Evolutionary conservation across 2,797 vertebrate species (phyloP).

Genomic region (Rhabdomys pumilio): DNA sequence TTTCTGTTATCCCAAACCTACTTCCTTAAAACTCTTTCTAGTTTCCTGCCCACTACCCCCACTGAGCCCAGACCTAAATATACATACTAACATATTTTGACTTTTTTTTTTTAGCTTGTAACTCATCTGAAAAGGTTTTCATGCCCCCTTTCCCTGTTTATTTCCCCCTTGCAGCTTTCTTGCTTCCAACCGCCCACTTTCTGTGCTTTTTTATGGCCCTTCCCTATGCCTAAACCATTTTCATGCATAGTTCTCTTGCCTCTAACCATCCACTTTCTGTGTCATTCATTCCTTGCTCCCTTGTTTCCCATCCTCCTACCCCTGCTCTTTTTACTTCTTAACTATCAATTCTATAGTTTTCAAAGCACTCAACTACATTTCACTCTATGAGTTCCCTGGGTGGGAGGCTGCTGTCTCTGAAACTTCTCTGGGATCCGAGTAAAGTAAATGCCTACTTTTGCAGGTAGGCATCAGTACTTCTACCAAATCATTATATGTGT

Average conservation of each 20-base stretch:
- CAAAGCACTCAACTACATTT: not conserved
- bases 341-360: not conserved
- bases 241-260: not conserved
- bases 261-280: not conserved
- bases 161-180: not conserved
- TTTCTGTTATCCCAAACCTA: not conserved
- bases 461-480: not conserved
- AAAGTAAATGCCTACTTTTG: not conserved
- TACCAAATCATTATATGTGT: not conserved
- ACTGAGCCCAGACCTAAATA: not conserved
- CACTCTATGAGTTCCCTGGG: not conserved
- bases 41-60: not conserved
- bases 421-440: not conserved
- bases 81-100: not conserved
- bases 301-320: not conserved
- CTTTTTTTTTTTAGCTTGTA: not conserved
- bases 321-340: not conserved
- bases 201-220: not conserved
- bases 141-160: not conserved
- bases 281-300: not conserved
- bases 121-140: not conserved
- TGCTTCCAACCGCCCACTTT: not conserved
- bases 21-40: not conserved
- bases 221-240: not conserved
- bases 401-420: not conserved